Conservation (phyloP, 2,888 invertebrate genomes). For the Zhuqinia jingwanae region DNA sequence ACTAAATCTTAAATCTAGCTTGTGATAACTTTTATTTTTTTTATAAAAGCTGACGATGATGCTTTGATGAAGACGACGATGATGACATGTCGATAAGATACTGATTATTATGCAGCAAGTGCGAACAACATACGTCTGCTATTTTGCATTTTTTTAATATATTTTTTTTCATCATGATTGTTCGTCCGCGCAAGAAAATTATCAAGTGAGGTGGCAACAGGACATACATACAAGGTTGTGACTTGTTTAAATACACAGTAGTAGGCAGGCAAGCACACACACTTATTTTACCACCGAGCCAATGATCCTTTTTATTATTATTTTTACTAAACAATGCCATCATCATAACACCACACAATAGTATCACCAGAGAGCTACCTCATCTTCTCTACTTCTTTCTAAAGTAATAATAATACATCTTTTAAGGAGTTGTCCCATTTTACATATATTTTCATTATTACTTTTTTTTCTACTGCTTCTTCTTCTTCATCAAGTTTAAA, state of each 20-base stretch:
- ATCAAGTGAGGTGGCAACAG: conserved; percentile 48
- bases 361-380: no score
- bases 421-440: conserved; percentile 66
- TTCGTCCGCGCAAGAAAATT: no score
- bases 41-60: not conserved
- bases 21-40: not conserved
- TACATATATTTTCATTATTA: conserved; percentile 23
- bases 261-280: conserved; percentile 1
- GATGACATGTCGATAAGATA: conserved; percentile 7
- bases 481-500: conserved; percentile 5
- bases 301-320: no score
- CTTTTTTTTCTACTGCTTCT: not conserved
- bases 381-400: no score
- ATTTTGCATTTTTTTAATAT: not conserved
- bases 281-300: no score
- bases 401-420: conserved; percentile 36
- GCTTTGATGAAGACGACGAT: not conserved
- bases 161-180: not conserved
- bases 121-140: conserved; percentile 2
- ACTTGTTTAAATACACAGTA: conserved; percentile 1
- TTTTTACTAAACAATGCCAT: conserved; percentile 3
- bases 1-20: conserved; percentile 13
- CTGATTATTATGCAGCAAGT: conserved; percentile 31
- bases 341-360: conserved; percentile 6
- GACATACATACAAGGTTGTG: conserved; percentile 11